Evolutionary conservation across 1,140 invertebrate species (phyloP).

Genomic region (Heliconius congener): DNA sequence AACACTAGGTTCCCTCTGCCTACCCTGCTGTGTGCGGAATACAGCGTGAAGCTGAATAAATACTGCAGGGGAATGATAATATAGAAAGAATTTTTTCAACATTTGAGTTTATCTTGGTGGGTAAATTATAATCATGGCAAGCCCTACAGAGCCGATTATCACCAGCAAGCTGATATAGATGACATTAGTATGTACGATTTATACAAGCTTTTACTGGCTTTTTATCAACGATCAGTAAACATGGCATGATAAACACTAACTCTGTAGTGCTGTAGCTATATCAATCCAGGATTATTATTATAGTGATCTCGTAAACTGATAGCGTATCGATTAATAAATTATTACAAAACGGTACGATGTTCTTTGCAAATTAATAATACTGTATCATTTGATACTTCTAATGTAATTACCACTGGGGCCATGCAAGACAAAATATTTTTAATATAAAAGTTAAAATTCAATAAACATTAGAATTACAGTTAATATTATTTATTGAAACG

Average conservation of each 20-base stretch:
- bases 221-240: constrained; percentile 72
- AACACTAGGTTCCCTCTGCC: too few relatives aligned
- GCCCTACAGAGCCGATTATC: constrained; percentile 39
- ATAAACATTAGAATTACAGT: too few relatives aligned
- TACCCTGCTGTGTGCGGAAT: too few relatives aligned
- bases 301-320: constrained; percentile 30
- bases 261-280: constrained; percentile 32
- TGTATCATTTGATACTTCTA: too few relatives aligned
- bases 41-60: too few relatives aligned
- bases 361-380: too few relatives aligned
- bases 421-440: too few relatives aligned
- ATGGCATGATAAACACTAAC: constrained; percentile 61
- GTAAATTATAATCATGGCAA: constrained; percentile 20
- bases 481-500: too few relatives aligned
- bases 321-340: constrained; percentile 27
- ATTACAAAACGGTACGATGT: not conserved
- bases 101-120: not conserved
- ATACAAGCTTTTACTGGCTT: constrained; percentile 62
- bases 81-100: not conserved
- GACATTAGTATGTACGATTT: constrained; percentile 51
- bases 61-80: not conserved
- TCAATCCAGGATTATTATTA: constrained; percentile 26
- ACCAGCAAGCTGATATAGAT: constrained; percentile 42
- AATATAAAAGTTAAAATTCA: too few relatives aligned
- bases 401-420: too few relatives aligned